Evolutionary conservation across 1,140 invertebrate species (phyloP), one percentile per base, ranked within the genome.

Genomic region (Eurosta solidaginis): DNA sequence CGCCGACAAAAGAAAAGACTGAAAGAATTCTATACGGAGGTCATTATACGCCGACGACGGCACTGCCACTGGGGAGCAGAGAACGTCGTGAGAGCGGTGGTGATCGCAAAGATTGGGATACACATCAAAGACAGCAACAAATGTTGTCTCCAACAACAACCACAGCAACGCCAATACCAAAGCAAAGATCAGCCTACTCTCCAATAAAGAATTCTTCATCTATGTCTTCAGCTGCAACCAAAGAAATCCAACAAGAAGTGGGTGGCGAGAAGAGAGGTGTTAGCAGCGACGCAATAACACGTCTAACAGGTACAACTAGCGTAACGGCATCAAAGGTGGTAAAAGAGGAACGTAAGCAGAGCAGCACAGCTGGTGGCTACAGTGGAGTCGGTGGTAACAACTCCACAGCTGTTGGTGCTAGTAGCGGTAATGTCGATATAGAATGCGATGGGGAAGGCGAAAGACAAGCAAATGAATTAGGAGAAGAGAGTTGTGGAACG

Each of bases 21-120:
- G 84, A 85, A 81, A 84, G 85, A 84, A 82, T 78, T 81, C 80
- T 83, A 59, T 81, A 78, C 81, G 84, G 84, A 84, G 84, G 83
- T 85, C 84, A 85, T 84, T 84, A 85, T 77, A 85, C 83, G 81
- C 52, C 81, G n/a, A n/a, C n/a, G n/a, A n/a, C n/a, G n/a, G n/a
- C n/a, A 75, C 81, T 68, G 79, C 54, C 25, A 17, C 54, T 17
- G n/a, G 2, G 17, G 68, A 45, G 36, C 2, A 75, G 42, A 75
- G 73, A 75, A 47, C 25, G 17, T 27, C 20, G 73, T 12, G 75
- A 40, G 45, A 50, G 47, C 12, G 45, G 47, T 6, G 45, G 9
- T 22, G 75, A 76, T 76, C 49, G 10, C 44, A 20, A 4, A 17
- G 27, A 49, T 76, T 36, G 33, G 45, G 3, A 49, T 50, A 42